Base-by-base conservation (phyloP, 1,140 invertebrate genomes). In the Tetragnatha versicolor region DNA sequence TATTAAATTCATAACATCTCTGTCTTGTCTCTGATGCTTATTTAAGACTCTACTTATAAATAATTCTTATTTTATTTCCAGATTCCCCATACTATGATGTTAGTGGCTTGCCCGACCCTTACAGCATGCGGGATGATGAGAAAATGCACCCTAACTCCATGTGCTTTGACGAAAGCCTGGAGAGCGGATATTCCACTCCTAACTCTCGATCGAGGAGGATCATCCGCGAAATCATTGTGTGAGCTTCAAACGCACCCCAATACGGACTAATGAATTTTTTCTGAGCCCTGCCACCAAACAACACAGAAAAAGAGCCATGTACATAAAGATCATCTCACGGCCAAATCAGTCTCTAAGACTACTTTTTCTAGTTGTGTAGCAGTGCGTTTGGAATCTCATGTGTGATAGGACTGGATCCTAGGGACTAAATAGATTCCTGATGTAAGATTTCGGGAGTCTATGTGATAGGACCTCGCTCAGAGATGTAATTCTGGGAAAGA, bases 191-290 rank as follows among this genome's bases (percentile, higher is more conserved):
- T 85, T 96, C 94, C 51, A 96, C 94, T 72, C 94, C 94, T 47
- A 96, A 95, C 87, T 94, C 93, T 81, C 90, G 94, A 83, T 93
- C 92, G 82, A 89, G 94, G 77, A 88, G 94, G 84, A 93, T 96
- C 84, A 96, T 97, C 83, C 90, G 94, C 79, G 95, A 96, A 87
- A 96, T 97, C 85, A 96, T 97, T 86, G 95, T 97, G 84, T 97
- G 91, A 93, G 91, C n/a, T n/a, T n/a, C n/a, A 93, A 53, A 73
- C 29, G 39, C n/a, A n/a, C n/a, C n/a, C 42, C 42, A 70, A 53
- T 55, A 70, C 6, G 22, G 17, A 53, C 17, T 53, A n/a, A n/a
- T 27, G 2, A 53, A n/a, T 14, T 53, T 4, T 12, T 51, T 29
- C 25, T 29, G 6, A 22, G 2, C 37, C 31, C 73, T 77, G 73